phyloP scores from a whole-genome alignment of 1,140 invertebrate species.

The Geopemphigus sp. region DNA sequence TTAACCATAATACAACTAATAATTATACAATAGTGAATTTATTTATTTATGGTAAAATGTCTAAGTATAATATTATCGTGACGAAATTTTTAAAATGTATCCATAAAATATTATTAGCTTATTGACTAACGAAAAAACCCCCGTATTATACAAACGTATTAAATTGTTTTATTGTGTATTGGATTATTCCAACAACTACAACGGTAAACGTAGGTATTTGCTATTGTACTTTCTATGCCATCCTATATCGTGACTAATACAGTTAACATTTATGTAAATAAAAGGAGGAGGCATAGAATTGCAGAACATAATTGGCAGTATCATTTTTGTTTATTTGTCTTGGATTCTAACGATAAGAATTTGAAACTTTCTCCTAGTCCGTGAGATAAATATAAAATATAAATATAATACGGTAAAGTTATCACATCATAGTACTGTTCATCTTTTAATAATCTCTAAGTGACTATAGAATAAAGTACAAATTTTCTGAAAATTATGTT shows the following conservation, averaged over 20 bases:
- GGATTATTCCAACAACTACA: too few species aligned
- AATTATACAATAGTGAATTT: too few species aligned
- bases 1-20: too few species aligned
- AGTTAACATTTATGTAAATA: slow-evolving; percentile 5
- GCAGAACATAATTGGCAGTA: not conserved
- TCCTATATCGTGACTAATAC: not conserved
- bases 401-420: not conserved
- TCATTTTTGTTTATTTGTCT: not conserved
- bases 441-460: not conserved
- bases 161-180: too few species aligned
- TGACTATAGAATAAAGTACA: not conserved
- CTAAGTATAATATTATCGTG: too few species aligned
- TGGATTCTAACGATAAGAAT: not conserved
- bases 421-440: not conserved
- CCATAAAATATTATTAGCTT: too few species aligned
- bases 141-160: too few species aligned
- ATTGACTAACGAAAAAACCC: too few species aligned
- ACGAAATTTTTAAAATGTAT: too few species aligned
- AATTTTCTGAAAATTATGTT: not conserved
- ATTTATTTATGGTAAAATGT: too few species aligned
- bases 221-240: not conserved
- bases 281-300: not conserved
- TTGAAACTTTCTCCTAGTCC: slow-evolving; percentile 17
- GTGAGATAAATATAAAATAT: not conserved
- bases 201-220: not conserved